These are phyloP conservation scores for Hoplodrina ambigua DNA, from an alignment of 2,888 invertebrate species.

Conservation along the genomic window DNA sequence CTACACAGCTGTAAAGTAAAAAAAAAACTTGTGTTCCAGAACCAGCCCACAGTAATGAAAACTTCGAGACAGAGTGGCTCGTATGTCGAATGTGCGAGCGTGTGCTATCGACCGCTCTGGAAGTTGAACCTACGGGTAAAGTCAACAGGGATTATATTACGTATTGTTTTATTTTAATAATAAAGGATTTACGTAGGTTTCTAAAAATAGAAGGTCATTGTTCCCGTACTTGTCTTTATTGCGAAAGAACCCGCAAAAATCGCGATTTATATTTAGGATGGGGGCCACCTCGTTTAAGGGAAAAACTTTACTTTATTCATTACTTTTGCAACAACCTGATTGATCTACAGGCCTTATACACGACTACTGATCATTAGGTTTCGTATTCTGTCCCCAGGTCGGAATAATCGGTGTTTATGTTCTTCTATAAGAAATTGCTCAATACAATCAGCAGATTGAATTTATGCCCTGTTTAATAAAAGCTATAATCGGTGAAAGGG, in stretches of 20 bases:
- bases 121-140: conserved; percentile 82
- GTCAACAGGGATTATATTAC: conserved; percentile 48
- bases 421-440: too few relatives aligned
- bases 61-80: conserved; percentile 84
- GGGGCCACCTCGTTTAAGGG: background rate
- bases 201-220: conserved; percentile 47
- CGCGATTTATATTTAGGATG: background rate
- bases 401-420: too few relatives aligned
- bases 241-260: background rate
- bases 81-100: conserved; percentile 83
- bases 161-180: conserved; percentile 52
- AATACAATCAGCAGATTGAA: too few relatives aligned
- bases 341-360: too few relatives aligned
- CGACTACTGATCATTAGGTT: too few relatives aligned
- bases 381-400: too few relatives aligned
- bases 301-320: background rate
- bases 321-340: background rate
- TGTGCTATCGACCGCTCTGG: conserved; percentile 83
- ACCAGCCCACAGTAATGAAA: conserved; percentile 66
- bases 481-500: too few relatives aligned
- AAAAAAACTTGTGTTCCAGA: conserved; percentile 62
- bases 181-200: conserved; percentile 40
- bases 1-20: background rate
- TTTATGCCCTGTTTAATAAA: too few relatives aligned
- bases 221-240: conserved; percentile 13